Evolutionary conservation across 1,140 invertebrate genomes (phyloP), one percentile per base, ranked within the genome.

Genomic region (Octopus bimaculoides): DNA sequence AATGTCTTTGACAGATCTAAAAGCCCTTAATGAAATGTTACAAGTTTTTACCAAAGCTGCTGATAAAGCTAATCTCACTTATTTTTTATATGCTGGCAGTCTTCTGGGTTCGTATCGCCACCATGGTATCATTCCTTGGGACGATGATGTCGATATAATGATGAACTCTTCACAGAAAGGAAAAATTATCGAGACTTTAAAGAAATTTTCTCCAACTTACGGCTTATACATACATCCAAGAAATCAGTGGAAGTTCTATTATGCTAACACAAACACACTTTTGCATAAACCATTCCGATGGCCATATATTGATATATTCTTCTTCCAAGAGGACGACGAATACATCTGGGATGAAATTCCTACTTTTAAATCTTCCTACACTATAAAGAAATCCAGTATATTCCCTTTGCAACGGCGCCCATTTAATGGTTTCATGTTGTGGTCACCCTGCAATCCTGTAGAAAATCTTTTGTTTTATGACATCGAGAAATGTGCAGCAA

Each of bases 301-400:
- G 87, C 88, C 88, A 14, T 89, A 85, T 80, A 81, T 89, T 54
- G 88, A 89, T 76, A 85, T 89, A 56, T 89, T 88, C 80, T 88
- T 89, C 78, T 88, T 84, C 79, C 52, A 53, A 5, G 84, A 86
- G 79, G 87, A 87, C 74, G 80, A 78, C 5, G 86, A 85, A 4
- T 86, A 88, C 79, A 82, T 89, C 5, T 87, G 83, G 82, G 86
- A 89, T 79, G 82, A 83, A 54, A 78, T 52, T 9, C 82, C 80
- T 4, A 77, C 9, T 86, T 85, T 6, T 86, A 88, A 75, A 14
- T 14, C 26, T 7, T 52, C 26, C 17, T 52, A 75, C 14, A 52
- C 41, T 54, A 75, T 81, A 20, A 85, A 85, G 56, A 83, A 75
- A 53, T 14, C 78, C 7, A 76, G 76, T 20, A 79, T 89, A 7